Evolutionary conservation across 2,888 invertebrate genomes (phyloP).

Genomic region (Tachina lurida): DNA sequence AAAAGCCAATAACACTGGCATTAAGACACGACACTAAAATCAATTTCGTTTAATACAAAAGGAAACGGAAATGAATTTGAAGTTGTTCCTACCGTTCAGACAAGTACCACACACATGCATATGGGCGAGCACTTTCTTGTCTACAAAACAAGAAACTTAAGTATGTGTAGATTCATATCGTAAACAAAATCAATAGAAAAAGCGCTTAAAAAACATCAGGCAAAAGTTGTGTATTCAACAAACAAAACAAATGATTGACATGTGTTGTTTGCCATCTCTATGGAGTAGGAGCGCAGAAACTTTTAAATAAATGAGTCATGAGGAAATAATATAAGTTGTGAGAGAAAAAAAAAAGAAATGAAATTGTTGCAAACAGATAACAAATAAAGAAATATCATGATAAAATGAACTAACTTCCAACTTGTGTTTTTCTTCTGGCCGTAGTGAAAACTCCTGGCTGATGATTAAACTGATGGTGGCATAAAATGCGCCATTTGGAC

Average conservation of each 20-base stretch:
- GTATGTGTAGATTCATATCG: slow-evolving; percentile 61
- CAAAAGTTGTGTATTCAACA: slow-evolving; percentile 59
- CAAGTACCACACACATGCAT: slow-evolving; percentile 23
- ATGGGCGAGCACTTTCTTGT: slow-evolving; percentile 8
- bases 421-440: slow-evolving; percentile 38
- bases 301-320: slow-evolving; percentile 59
- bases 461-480: slow-evolving; percentile 53
- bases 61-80: slow-evolving; percentile 72
- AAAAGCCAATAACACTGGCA: slow-evolving; percentile 15
- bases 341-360: neutral
- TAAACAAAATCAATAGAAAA: slow-evolving; percentile 54
- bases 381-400: slow-evolving; percentile 27
- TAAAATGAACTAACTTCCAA: slow-evolving; percentile 56
- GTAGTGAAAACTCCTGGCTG: slow-evolving; percentile 11
- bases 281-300: slow-evolving; percentile 23
- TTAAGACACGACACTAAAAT: slow-evolving; percentile 52
- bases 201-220: slow-evolving; percentile 58
- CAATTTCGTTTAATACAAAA: slow-evolving; percentile 53
- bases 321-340: slow-evolving; percentile 32
- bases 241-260: slow-evolving; percentile 80
- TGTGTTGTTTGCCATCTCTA: slow-evolving; percentile 72
- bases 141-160: slow-evolving; percentile 36
- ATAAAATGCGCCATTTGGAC: slow-evolving; percentile 71
- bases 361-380: slow-evolving; percentile 40
- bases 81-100: slow-evolving; percentile 54